Evolutionary conservation across 2,797 vertebrate genomes (phyloP).

Genomic region (Synaphobranchus kaupii): DNA sequence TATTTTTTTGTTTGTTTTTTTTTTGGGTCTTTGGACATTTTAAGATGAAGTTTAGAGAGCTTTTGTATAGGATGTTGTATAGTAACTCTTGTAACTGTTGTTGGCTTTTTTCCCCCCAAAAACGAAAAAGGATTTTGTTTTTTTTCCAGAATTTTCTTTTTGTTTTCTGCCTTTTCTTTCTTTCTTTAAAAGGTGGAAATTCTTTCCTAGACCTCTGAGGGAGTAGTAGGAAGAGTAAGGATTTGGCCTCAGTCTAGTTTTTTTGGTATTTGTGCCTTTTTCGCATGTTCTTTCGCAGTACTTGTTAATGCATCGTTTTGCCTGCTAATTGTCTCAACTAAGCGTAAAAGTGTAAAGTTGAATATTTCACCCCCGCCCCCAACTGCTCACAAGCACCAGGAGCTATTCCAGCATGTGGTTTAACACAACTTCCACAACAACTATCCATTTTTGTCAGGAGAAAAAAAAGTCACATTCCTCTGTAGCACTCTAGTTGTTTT

Average conservation of each 20-base stretch:
- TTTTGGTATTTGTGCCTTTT: constrained; percentile 68
- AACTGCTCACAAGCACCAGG: too few species aligned
- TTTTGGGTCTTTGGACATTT: constrained; percentile 84
- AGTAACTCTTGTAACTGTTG: constrained; percentile 77
- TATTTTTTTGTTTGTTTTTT: constrained; percentile 25
- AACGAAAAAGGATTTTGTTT: constrained; percentile 52
- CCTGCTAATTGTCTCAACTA: constrained; percentile 50
- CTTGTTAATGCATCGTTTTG: constrained; percentile 58
- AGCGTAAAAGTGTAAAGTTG: constrained; percentile 47
- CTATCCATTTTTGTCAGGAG: background rate
- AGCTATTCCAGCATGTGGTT: background rate
- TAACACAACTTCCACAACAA: background rate
- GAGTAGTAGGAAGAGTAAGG: background rate
- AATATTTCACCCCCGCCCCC: constrained; percentile 37
- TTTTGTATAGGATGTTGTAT: constrained; percentile 88
- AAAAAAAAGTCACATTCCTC: background rate
- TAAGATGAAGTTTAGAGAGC: constrained; percentile 75
- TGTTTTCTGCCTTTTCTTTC: constrained; percentile 44
- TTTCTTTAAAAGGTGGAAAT: constrained; percentile 15
- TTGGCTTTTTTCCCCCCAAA: constrained; percentile 67
- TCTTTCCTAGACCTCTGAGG: background rate
- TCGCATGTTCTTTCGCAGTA: constrained; percentile 79
- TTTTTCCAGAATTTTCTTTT: constrained; percentile 48
- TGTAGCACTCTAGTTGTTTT: background rate
- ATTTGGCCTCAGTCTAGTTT: constrained; percentile 62